A percentile compares a stretch with the other conserved stretches of the same genome.
Conservation (phyloP, 2,797 vertebrate genomes). For the Eleutherodactylus coqui region DNA sequence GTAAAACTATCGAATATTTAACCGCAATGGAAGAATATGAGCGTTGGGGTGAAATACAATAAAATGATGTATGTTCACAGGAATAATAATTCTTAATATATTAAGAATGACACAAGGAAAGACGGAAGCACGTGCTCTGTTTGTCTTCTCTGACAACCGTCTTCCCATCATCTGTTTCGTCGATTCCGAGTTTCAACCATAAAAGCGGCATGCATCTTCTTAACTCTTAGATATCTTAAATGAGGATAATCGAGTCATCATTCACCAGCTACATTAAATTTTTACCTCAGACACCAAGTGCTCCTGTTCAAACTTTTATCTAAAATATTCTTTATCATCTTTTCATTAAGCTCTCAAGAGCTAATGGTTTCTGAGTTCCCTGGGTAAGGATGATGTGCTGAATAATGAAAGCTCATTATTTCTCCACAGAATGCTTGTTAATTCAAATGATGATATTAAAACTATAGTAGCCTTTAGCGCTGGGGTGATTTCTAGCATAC, state of each 20-base stretch:
- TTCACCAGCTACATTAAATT: slow-evolving; percentile 91
- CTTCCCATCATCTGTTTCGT: slow-evolving; percentile 35
- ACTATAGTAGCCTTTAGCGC: slow-evolving; percentile 99
- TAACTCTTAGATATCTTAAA: slow-evolving; percentile 48
- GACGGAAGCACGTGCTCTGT: background rate
- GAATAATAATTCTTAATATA: background rate
- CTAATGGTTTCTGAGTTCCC: slow-evolving; percentile 99
- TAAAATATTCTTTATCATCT: slow-evolving; percentile 99
- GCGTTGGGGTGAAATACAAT: background rate
- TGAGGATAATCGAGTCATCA: slow-evolving; percentile 86
- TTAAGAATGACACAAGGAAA: background rate
- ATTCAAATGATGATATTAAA: slow-evolving; percentile 99
- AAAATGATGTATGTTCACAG: background rate
- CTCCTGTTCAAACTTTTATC: slow-evolving; percentile 99
- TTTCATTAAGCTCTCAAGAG: slow-evolving; percentile 99
- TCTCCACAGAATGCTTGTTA: slow-evolving; percentile 99
- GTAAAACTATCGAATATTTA: background rate
- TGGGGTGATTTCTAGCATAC: slow-evolving; percentile 99
- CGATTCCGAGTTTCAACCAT: slow-evolving; percentile 22
- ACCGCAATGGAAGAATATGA: background rate
- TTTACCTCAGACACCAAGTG: slow-evolving; percentile 99
- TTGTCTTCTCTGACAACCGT: slow-evolving; percentile 32
- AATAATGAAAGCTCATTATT: slow-evolving; percentile 99
- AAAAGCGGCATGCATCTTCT: slow-evolving; percentile 38
- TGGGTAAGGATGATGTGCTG: slow-evolving; percentile 99